A percentile compares a stretch with the other conserved stretches of the same genome.
Evolutionary conservation across 1,140 invertebrate genomes (phyloP).

Genomic region (Zaprionus inermis): DNA sequence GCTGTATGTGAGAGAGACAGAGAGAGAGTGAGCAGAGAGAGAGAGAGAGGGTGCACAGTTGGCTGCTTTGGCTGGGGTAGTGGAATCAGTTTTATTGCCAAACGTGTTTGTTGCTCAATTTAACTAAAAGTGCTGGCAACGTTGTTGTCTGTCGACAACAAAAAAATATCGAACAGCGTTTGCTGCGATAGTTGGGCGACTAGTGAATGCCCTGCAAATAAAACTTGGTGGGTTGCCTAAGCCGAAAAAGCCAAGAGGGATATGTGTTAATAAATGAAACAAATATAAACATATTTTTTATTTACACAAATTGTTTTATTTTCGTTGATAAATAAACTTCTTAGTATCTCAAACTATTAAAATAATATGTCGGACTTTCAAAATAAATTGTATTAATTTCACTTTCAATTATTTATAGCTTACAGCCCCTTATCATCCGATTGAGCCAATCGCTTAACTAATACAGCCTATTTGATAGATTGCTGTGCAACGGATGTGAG

Average conservation of each 20-base stretch:
- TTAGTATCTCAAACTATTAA: too few species aligned
- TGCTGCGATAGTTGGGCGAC: not conserved
- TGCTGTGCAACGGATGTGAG: slow-evolving; percentile 8
- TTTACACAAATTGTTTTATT: too few species aligned
- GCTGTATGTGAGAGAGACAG: not conserved
- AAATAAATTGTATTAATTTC: too few species aligned
- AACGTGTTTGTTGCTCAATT: slow-evolving; percentile 82
- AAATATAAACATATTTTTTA: too few species aligned
- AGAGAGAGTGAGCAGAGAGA: not conserved
- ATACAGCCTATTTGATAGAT: slow-evolving; percentile 22
- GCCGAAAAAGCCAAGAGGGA: too few species aligned
- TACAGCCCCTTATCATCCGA: not conserved
- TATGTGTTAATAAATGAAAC: too few species aligned
- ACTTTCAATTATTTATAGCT: too few species aligned
- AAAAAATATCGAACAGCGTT: slow-evolving; percentile 37
- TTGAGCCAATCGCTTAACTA: not conserved
- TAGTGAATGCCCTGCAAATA: not conserved
- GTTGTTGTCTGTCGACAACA: slow-evolving; percentile 49
- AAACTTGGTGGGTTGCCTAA: too few species aligned
- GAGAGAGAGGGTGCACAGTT: slow-evolving; percentile 11
- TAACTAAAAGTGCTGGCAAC: slow-evolving; percentile 77
- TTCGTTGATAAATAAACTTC: too few species aligned
- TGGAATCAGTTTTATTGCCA: slow-evolving; percentile 80
- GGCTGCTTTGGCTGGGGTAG: slow-evolving; percentile 39
- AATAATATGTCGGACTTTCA: too few species aligned